These are phyloP conservation scores for Microtus montanus DNA, from an alignment of 2,113 vertebrate species.

Conservation along the genomic window DNA sequence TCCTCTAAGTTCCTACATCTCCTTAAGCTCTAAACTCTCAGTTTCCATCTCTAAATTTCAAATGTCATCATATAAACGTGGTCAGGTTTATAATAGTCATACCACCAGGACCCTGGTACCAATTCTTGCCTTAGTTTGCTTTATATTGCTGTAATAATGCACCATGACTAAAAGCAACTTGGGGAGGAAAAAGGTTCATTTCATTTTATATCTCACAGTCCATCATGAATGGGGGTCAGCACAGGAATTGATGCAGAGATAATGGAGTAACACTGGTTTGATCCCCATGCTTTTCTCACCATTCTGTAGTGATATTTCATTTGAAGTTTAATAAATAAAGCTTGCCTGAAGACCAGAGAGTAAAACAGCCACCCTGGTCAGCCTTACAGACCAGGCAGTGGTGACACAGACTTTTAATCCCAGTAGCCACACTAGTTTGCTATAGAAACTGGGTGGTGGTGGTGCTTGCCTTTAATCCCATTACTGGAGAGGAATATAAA, in stretches of 20 bases:
- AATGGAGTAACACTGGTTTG: neutral
- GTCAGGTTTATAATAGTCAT: neutral
- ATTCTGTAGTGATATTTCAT: too few species aligned
- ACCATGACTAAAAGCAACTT: neutral
- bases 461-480: too few species aligned
- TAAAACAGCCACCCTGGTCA: too few species aligned
- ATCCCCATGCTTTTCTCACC: neutral
- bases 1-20: neutral
- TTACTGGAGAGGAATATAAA: too few species aligned
- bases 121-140: neutral
- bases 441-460: too few species aligned
- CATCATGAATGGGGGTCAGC: neutral
- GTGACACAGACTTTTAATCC: too few species aligned
- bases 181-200: neutral
- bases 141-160: neutral
- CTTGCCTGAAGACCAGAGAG: too few species aligned
- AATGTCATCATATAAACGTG: neutral
- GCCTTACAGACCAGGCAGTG: too few species aligned
- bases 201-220: neutral
- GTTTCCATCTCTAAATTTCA: neutral
- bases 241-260: neutral
- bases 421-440: too few species aligned
- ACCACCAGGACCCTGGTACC: neutral
- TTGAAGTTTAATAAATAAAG: too few species aligned
- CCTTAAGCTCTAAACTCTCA: neutral